Evolutionary conservation across 2,797 vertebrate species (phyloP), one percentile per base, ranked within the genome.

Genomic region (Anguilla marmorata): DNA sequence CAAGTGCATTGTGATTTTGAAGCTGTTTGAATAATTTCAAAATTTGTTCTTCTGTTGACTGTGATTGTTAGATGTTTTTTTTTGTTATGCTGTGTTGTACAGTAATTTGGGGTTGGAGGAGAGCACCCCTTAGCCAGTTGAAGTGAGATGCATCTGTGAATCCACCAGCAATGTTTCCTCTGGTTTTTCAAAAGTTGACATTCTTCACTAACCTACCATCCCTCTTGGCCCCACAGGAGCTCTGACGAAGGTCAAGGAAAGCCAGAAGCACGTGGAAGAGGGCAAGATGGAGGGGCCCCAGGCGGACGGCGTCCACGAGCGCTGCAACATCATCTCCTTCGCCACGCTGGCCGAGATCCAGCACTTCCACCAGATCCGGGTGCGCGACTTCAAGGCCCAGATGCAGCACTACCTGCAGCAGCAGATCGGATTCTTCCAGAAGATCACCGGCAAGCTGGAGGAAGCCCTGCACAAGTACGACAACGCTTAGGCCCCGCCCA

Each of bases 211-310:
- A 52, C 45, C 24, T 60, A 6, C 74, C 21, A 21, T 83, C 83
- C 56, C 63, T 76, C 86, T 85, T 86, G 33, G 87, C 93, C 52
- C 69, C 79, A 24, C 95, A 99, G 99, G 99, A 90, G 99, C 99
- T 83, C 96, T 99, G 94, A 99, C 98, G 88, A 99, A 99, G 95
- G 98, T 99, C 90, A 98, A 98, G 92, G 99, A 99, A 89, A 99
- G 98, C 94, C 97, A 98, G 93, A 97, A 97, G 27, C 98, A 99
- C 0, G 97, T 98, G 86, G 98, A 99, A 93, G 98, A 99, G 92
- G 97, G 98, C 37, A 99, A 99, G 95, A 99, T 98, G 98, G 98
- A 99, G 91, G 91, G 92, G 21, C 94, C 97, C 1, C 98, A 99
- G 93, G 97, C 97, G 0, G 97, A 97, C 0, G 97, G 97, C 91